Evolutionary conservation across 2,797 vertebrate genomes (phyloP).

Genomic region (Chaunax sp.): DNA sequence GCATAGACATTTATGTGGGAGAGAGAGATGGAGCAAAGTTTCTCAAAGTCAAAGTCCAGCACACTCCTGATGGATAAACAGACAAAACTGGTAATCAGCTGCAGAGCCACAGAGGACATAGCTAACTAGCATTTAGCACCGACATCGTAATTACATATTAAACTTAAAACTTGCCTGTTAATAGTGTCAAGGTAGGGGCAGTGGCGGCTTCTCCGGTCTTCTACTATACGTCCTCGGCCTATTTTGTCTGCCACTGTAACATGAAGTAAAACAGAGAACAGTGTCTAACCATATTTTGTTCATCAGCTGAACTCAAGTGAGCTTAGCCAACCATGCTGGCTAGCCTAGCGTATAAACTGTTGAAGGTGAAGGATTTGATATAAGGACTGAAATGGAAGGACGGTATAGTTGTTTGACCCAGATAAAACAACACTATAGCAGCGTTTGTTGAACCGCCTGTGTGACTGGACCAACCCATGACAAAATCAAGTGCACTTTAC

Average conservation of each 20-base stretch:
- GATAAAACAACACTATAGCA: neutral
- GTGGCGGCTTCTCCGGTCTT: slow-evolving; percentile 93
- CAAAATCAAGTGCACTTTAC: neutral
- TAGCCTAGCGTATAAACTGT: neutral
- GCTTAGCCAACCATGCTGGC: slow-evolving; percentile 37
- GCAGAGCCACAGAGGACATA: too few relatives aligned
- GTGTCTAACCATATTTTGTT: neutral
- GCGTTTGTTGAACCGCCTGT: neutral
- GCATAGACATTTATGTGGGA: slow-evolving; percentile 97
- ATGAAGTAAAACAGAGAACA: neutral
- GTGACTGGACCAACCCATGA: neutral
- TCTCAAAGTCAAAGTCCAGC: slow-evolving; percentile 97
- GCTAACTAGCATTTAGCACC: slow-evolving; percentile 16
- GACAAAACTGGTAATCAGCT: slow-evolving; percentile 1
- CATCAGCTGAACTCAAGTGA: neutral
- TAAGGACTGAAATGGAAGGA: neutral
- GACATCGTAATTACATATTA: neutral
- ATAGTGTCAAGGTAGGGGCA: slow-evolving; percentile 97
- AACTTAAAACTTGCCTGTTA: slow-evolving; percentile 86
- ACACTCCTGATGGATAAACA: slow-evolving; percentile 86
- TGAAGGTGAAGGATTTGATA: neutral
- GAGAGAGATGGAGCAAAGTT: slow-evolving; percentile 96
- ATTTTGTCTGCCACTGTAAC: slow-evolving; percentile 81
- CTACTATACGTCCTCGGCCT: slow-evolving; percentile 78
- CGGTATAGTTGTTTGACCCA: neutral